Percentiles rank a stretch among this genome's conserved stretches.
Evolutionary conservation across 2,113 vertebrate genomes (phyloP).

Genomic region (Blennius ocellaris): DNA sequence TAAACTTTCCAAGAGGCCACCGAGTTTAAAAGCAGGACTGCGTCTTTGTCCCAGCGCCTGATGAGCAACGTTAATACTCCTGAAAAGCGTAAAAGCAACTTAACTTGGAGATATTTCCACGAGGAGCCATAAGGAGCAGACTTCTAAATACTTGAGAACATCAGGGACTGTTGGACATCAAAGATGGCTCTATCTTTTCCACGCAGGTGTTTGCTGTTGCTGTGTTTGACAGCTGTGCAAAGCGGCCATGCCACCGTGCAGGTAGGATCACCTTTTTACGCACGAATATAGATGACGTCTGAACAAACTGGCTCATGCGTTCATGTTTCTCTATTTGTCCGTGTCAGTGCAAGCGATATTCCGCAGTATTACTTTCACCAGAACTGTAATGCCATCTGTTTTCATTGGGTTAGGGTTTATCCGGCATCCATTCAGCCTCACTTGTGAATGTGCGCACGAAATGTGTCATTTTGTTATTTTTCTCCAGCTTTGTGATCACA

Average conservation of each 20-base stretch:
- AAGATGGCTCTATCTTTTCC: slow-evolving; percentile 65
- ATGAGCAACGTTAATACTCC: slow-evolving; percentile 57
- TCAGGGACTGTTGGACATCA: not conserved
- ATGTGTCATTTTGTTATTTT: not conserved
- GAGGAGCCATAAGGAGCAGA: not conserved
- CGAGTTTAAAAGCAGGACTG: slow-evolving; percentile 39
- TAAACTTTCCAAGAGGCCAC: slow-evolving; percentile 43
- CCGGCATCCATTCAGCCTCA: not conserved
- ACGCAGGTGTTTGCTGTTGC: slow-evolving; percentile 74
- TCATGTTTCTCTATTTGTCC: not conserved
- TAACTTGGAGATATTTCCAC: not conserved
- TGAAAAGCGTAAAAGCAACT: not conserved
- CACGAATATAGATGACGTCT: not conserved
- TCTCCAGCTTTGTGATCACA: not conserved
- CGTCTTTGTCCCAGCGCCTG: slow-evolving; percentile 66
- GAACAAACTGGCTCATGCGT: not conserved
- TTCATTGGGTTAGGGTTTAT: not conserved
- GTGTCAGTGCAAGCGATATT: not conserved
- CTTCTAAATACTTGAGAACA: not conserved
- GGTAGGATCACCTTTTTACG: slow-evolving; percentile 61
- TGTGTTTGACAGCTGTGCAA: slow-evolving; percentile 73
- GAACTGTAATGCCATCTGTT: not conserved
- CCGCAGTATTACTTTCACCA: not conserved
- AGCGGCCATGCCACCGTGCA: slow-evolving; percentile 69
- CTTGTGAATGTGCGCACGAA: not conserved